Evolutionary conservation across 92 coral and sea anemone genomes (phyloP).

Genomic region (Porites divaricata): DNA sequence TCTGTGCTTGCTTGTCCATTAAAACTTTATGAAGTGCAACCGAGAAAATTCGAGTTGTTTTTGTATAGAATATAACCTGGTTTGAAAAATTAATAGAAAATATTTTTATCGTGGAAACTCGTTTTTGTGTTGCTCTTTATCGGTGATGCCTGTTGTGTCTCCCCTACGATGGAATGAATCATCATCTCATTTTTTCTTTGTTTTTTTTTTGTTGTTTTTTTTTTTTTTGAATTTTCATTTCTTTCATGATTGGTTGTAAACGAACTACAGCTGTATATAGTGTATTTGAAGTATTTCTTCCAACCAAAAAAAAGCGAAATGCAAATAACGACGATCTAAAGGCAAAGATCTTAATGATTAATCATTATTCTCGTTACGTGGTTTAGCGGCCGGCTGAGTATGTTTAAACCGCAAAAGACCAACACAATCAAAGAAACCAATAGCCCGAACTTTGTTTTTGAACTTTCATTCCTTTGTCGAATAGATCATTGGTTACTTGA

Average conservation of each 20-base stretch:
- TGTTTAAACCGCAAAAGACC: slow-evolving; percentile 34
- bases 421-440: neutral
- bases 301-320: neutral
- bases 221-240: neutral
- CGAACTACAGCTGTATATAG: neutral
- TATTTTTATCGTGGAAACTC: slow-evolving; percentile 16
- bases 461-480: too few species aligned
- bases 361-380: slow-evolving; percentile 2
- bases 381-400: neutral
- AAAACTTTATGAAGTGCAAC: slow-evolving; percentile 40
- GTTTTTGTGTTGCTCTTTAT: slow-evolving; percentile 31
- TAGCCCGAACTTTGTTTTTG: too few species aligned
- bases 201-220: neutral
- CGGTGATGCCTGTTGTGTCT: slow-evolving; percentile 17
- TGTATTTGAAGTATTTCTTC: neutral
- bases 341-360: slow-evolving; percentile 8
- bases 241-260: slow-evolving; percentile 17
- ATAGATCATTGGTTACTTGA: too few species aligned
- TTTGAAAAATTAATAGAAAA: slow-evolving; percentile 19
- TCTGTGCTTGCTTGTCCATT: slow-evolving; percentile 24
- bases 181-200: too few species aligned
- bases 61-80: neutral
- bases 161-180: slow-evolving; percentile 3
- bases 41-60: slow-evolving; percentile 16
- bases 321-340: slow-evolving; percentile 16